phyloP scores from a whole-genome alignment of 1,140 invertebrate genomes.

The Bombus haemorrhoidalis region DNA sequence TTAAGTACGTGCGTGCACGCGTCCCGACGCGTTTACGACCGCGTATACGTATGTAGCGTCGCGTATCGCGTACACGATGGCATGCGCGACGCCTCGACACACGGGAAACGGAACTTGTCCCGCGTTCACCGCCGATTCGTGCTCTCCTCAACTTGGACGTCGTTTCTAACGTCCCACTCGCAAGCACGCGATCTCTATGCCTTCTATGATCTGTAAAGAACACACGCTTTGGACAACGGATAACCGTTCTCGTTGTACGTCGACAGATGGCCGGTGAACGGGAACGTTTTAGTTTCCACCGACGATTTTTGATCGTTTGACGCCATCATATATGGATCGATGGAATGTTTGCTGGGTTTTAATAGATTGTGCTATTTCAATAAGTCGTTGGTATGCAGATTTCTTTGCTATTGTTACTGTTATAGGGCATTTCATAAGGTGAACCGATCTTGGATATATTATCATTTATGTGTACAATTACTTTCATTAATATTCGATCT shows the following conservation, averaged over 20 bases:
- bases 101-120: conserved; percentile 68
- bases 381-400: neutral
- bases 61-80: conserved; percentile 64
- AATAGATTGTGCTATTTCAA: neutral
- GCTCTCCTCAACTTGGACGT: conserved; percentile 81
- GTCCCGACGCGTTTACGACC: conserved; percentile 6
- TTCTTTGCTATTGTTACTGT: neutral
- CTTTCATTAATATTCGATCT: too few species aligned
- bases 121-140: conserved; percentile 50
- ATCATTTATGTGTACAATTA: neutral
- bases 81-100: conserved; percentile 47
- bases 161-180: conserved; percentile 80
- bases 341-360: neutral
- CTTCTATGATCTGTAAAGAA: conserved; percentile 21
- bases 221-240: conserved; percentile 34
- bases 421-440: neutral
- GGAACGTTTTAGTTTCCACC: neutral
- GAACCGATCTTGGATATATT: neutral
- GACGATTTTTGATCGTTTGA: neutral
- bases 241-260: conserved; percentile 47
- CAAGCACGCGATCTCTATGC: neutral
- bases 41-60: conserved; percentile 48
- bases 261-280: neutral
- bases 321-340: neutral
- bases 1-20: conserved; percentile 31